Percentiles rank a stretch among this genome's conserved stretches.
These are phyloP conservation scores for Siphamia tubifer DNA, from an alignment of 2,113 vertebrate genomes.

Conservation along the genomic window DNA sequence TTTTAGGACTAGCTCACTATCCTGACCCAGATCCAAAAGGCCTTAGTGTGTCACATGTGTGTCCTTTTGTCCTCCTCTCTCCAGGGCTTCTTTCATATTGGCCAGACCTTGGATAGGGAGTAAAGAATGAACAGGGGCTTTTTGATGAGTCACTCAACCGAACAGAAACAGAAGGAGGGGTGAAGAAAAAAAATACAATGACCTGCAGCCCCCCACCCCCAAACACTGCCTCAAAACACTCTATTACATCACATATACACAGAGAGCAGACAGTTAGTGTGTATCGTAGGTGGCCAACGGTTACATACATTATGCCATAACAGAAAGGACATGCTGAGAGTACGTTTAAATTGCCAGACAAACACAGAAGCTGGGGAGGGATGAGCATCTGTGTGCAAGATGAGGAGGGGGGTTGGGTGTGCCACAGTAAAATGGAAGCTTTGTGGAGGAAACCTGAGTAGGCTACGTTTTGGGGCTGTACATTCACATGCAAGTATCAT, in stretches of 20 bases:
- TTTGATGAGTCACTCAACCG: constrained; percentile 75
- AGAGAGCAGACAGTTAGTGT: background rate
- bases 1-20: constrained; percentile 46
- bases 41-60: constrained; percentile 65
- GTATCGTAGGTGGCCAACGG: constrained; percentile 19
- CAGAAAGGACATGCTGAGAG: constrained; percentile 31
- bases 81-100: constrained; percentile 56
- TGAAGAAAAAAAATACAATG: constrained; percentile 51
- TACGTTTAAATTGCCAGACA: constrained; percentile 15
- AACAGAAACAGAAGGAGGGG: constrained; percentile 54
- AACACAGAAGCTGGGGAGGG: constrained; percentile 23
- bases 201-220: constrained; percentile 5
- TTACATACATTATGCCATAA: constrained; percentile 37
- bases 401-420: constrained; percentile 28
- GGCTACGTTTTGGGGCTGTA: constrained; percentile 49
- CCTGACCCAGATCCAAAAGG: constrained; percentile 73
- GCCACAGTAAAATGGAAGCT: constrained; percentile 56
- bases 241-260: constrained; percentile 53
- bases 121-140: constrained; percentile 36
- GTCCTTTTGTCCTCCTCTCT: constrained; percentile 62
- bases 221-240: constrained; percentile 33
- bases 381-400: constrained; percentile 50
- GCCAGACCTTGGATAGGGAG: constrained; percentile 33
- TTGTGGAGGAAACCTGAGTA: constrained; percentile 70
- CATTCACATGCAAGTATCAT: constrained; percentile 60